Base-by-base conservation (phyloP, 2,888 invertebrate genomes). In the Aethes cnicana region DNA sequence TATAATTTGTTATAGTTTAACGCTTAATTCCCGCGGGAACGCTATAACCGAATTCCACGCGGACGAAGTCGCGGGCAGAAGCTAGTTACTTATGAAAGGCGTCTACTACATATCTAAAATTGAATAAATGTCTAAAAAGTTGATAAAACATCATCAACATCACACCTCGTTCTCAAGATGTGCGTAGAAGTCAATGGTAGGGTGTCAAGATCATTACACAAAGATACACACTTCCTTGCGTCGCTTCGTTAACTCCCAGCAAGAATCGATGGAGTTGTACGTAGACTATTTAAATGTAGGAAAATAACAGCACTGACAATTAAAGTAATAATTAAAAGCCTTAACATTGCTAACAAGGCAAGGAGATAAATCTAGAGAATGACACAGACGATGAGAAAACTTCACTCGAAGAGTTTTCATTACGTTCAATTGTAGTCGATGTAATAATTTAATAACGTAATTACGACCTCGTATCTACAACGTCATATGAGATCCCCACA, bases 221-320 rank as follows among this genome's bases (percentile, higher is more conserved):
- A 57, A 62, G 66, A 69, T 68, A 54, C 59, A 53, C 56, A 58
- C 62, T 63, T 64, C 61, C 62, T 61, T 37, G 59, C 47, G 33
- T 20, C 64, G 67, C 65, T 64, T 63, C 66, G 71, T 59, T 72
- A 65, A 59, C 52, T 59, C 37, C 44, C 44, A 36, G 41, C 47
- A 55, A 39, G 47, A 55, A 55, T 46, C 47, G 47, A 50, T 47
- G 7, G 23, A 37, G 36, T 11, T 21, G n/a, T n/a, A n/a, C n/a
- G n/a, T n/a, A n/a, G n/a, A n/a, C n/a, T n/a, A n/a, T n/a, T n/a
- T n/a, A n/a, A n/a, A n/a, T n/a, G n/a, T n/a, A n/a, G n/a, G n/a
- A n/a, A n/a, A n/a, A n/a, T n/a, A n/a, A n/a, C n/a, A n/a, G n/a
- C n/a, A n/a, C n/a, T n/a, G n/a, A n/a, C n/a, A n/a, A n/a, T n/a